phyloP scores from a whole-genome alignment of 2,888 invertebrate species.

The Mechanitis mazaeus region DNA sequence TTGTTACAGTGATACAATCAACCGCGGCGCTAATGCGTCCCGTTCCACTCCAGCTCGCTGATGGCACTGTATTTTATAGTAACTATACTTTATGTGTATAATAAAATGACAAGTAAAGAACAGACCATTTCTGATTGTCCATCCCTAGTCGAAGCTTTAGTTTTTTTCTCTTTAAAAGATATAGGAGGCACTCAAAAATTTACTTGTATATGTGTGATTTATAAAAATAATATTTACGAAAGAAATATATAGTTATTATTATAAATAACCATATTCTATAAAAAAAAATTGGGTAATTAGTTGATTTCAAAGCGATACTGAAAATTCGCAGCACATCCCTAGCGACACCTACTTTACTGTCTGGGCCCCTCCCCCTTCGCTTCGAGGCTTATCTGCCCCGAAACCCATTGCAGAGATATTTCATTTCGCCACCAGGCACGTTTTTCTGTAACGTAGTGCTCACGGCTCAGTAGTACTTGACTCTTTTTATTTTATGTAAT shows the following conservation, averaged over 20 bases:
- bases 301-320: background rate
- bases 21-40: constrained; percentile 37
- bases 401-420: constrained; percentile 55
- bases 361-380: constrained; percentile 40
- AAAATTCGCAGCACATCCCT: constrained; percentile 33
- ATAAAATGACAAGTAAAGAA: no score
- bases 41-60: constrained; percentile 29
- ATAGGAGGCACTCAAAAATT: no score
- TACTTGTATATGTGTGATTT: no score
- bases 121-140: no score
- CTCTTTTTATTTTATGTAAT: constrained; percentile 30
- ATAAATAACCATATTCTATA: no score
- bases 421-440: constrained; percentile 48
- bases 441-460: constrained; percentile 35
- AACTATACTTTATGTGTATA: no score
- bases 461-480: constrained; percentile 20
- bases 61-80: background rate
- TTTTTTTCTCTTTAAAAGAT: no score
- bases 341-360: constrained; percentile 57
- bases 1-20: constrained; percentile 31
- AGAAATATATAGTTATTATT: no score
- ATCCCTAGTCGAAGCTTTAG: no score
- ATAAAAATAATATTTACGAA: no score
- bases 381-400: constrained; percentile 55
- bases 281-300: no score